These are phyloP conservation scores for Dermolepida albohirtum DNA, from an alignment of 2,888 invertebrate species.

Conservation along the genomic window DNA sequence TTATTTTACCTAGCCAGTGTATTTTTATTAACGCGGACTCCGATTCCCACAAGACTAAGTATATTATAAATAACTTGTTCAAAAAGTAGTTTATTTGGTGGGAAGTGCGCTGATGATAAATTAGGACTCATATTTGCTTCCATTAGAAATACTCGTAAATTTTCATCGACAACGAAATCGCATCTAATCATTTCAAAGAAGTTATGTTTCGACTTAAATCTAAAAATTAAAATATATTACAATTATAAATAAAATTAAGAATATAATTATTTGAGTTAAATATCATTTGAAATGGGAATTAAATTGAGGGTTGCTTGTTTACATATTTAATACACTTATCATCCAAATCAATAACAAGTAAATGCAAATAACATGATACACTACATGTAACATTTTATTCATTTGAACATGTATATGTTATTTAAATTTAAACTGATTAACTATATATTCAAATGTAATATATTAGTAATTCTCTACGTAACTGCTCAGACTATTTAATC, in stretches of 20 bases:
- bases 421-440: no score
- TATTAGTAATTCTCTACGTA: no score
- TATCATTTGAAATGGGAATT: no score
- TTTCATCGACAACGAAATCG: constrained; percentile 91
- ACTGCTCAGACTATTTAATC: no score
- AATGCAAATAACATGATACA: no score
- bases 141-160: constrained; percentile 87
- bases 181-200: constrained; percentile 97
- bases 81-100: constrained; percentile 88
- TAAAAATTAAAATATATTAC: constrained; percentile 50
- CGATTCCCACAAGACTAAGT: constrained; percentile 83
- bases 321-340: no score
- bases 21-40: constrained; percentile 65
- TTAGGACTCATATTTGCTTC: constrained; percentile 99
- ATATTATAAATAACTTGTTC: constrained; percentile 92
- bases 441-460: no score
- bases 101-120: constrained; percentile 91
- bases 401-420: no score
- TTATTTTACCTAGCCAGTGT: constrained; percentile 63
- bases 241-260: no score
- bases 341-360: no score
- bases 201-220: constrained; percentile 69
- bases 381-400: no score
- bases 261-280: not conserved
- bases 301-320: not conserved